These are phyloP conservation scores for Hyla sarda DNA, from an alignment of 2,113 vertebrate species.

Conservation along the genomic window DNA sequence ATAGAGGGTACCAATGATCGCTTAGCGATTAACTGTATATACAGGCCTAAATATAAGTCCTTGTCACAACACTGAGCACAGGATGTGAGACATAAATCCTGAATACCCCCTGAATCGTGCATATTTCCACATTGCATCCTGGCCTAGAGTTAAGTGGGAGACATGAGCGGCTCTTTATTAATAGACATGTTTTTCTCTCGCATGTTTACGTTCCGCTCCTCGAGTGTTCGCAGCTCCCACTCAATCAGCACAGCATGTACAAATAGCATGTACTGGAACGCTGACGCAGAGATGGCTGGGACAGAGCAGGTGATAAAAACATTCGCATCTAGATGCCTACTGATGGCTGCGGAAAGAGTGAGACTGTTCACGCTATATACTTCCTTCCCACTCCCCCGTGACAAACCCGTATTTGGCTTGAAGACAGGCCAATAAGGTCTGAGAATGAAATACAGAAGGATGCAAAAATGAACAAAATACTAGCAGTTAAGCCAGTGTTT, in stretches of 20 bases:
- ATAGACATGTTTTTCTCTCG: conserved; percentile 18
- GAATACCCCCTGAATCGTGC: neutral
- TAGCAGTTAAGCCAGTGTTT: neutral
- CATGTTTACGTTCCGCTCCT: conserved; percentile 10
- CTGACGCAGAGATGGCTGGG: neutral
- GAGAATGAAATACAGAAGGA: neutral
- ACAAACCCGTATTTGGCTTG: neutral
- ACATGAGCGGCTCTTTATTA: neutral
- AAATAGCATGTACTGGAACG: neutral
- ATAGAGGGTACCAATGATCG: too few relatives aligned
- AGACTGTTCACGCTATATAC: neutral
- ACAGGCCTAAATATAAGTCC: too few relatives aligned
- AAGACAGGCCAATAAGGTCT: neutral
- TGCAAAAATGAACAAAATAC: neutral
- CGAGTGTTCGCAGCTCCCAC: conserved; percentile 12
- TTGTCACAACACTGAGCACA: too few relatives aligned
- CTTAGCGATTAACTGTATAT: too few relatives aligned
- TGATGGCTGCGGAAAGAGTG: neutral
- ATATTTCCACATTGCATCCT: neutral
- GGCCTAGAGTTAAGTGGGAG: neutral
- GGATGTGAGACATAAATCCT: too few relatives aligned
- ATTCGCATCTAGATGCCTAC: neutral
- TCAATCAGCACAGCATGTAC: conserved; percentile 19
- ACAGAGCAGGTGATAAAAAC: conserved; percentile 6
- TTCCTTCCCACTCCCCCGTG: neutral